phyloP scores from a whole-genome alignment of 2,888 invertebrate genomes.

The Drosophila melanosoma region DNA sequence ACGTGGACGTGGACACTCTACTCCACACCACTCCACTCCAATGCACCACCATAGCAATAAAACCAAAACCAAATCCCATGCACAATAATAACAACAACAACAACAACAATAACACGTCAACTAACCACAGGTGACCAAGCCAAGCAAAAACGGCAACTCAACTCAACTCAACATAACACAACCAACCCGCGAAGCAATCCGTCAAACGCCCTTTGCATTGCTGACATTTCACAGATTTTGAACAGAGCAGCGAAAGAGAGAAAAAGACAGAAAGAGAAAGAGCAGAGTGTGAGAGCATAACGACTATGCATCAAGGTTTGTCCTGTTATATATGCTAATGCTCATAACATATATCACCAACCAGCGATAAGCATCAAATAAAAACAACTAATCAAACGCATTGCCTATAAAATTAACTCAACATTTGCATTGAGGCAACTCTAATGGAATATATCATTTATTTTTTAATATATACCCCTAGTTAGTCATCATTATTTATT shows the following conservation, averaged over 20 bases:
- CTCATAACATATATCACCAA: not conserved
- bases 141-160: constrained; percentile 24
- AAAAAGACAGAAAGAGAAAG: not conserved
- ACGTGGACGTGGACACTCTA: constrained; percentile 45
- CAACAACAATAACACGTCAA: constrained; percentile 14
- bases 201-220: constrained; percentile 44
- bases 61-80: constrained; percentile 33
- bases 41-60: constrained; percentile 14
- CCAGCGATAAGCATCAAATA: not conserved
- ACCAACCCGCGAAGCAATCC: constrained; percentile 16
- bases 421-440: not conserved
- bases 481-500: not conserved
- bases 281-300: constrained; percentile 8
- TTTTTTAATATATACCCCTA: not conserved
- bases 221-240: constrained; percentile 51
- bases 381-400: not conserved
- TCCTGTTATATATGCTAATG: not conserved
- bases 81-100: constrained; percentile 12
- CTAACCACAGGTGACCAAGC: constrained; percentile 10
- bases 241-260: not conserved
- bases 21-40: not conserved
- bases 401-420: not conserved
- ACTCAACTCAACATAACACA: constrained; percentile 13
- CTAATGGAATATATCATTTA: not conserved
- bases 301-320: constrained; percentile 12